Evolutionary conservation across 2,888 invertebrate genomes (phyloP), one percentile per base, ranked within the genome.

Genomic region (Cabera pusaria): DNA sequence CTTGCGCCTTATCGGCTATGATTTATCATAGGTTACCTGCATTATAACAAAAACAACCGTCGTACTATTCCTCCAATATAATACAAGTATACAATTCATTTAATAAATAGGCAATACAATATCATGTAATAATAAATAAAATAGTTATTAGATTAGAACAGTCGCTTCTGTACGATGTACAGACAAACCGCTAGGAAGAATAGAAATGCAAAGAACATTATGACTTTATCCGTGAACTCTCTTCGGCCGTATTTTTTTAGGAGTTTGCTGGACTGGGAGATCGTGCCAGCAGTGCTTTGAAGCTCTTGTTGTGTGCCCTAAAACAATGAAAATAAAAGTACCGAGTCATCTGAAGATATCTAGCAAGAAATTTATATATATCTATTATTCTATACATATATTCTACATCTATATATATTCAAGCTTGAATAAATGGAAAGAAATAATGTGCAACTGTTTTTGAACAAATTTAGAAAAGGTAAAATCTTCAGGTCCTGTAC

Each of bases 141-240:
- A 20, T 10, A 12, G 6, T n/a, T 5, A 28, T 5, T 27, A 24
- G 5, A 3, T 25, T 18, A 95, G 83, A 96, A 96, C 49, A 97
- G 74, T 64, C 98, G 90, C 74, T 97, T 98, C 68, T 97, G 97
- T 27, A 98, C 92, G 62, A 98, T 96, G 69, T 98, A 98, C 59
- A 97, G 88, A 24, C 97, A 97, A 56, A 97, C 97, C 6, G 96
- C 96, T 53, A 97, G 84, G 73, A 97, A 97, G 83, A 98, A 96
- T 2, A 93, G 90, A 75, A 97, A 95, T 41, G 97, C 96, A 65
- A 97, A 93, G 56, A 94, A 93, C 69, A 97, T 91, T 4, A 99
- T 90, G 38, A 98, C 92, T 90, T 98, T 98, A 72, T 99, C 98
- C 0, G 98, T 99, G 50, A 97, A 94, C 85, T 99, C 98, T 18